Conservation (phyloP, 2,888 invertebrate genomes). For the Oscheius onirici region DNA sequence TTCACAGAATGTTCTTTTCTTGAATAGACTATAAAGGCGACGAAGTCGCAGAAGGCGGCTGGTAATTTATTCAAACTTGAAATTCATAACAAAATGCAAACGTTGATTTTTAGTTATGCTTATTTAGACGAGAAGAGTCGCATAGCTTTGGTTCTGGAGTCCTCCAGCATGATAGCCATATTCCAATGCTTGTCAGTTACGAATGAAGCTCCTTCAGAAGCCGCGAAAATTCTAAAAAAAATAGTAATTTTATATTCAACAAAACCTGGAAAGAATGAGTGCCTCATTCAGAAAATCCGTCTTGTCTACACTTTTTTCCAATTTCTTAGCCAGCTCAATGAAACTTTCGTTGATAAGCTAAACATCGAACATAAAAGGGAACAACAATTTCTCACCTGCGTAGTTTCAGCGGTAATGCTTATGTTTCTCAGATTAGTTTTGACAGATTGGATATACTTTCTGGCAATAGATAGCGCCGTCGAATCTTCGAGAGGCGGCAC, state of each 20-base stretch:
- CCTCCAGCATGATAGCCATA: conserved; percentile 6
- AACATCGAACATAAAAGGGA: neutral
- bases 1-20: too few relatives aligned
- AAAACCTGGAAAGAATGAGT: conserved; percentile 27
- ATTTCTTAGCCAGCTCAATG: conserved; percentile 21
- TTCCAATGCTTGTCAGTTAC: conserved; percentile 13
- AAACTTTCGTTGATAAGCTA: conserved; percentile 23
- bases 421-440: conserved; percentile 14
- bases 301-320: conserved; percentile 8
- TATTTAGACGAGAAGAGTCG: too few relatives aligned
- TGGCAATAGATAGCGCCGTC: neutral
- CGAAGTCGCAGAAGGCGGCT: too few relatives aligned
- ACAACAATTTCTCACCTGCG: conserved; percentile 7
- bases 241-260: too few relatives aligned
- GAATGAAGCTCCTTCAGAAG: conserved; percentile 6
- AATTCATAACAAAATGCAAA: too few relatives aligned
- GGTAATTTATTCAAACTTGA: too few relatives aligned
- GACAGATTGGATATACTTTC: conserved; percentile 23
- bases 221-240: conserved; percentile 13
- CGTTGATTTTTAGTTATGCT: too few relatives aligned
- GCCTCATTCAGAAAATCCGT: conserved; percentile 29
- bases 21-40: too few relatives aligned
- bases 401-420: conserved; percentile 24
- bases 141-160: conserved; percentile 7
- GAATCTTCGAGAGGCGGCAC: neutral